phyloP scores from a whole-genome alignment of 2,113 vertebrate species.

The Rostratula benghalensis region DNA sequence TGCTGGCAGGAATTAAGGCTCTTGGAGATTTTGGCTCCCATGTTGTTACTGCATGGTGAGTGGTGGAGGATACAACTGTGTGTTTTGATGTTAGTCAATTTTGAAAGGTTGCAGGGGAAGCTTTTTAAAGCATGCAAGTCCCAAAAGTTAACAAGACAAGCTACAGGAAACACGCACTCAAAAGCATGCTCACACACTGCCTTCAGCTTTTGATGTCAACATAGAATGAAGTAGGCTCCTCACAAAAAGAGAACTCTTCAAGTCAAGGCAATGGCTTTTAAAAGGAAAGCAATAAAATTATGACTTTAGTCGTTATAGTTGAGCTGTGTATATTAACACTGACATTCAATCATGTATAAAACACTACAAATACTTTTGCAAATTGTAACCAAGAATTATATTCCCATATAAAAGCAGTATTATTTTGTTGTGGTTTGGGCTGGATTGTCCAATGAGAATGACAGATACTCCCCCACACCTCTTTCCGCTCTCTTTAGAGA shows the following conservation, averaged over 20 bases:
- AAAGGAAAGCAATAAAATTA: neutral
- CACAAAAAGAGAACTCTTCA: neutral
- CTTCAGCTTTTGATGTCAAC: neutral
- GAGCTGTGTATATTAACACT: neutral
- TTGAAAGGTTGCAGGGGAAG: neutral
- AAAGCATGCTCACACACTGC: neutral
- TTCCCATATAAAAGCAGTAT: neutral
- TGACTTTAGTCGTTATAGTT: neutral
- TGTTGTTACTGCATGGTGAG: neutral
- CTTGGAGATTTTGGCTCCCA: rapidly evolving
- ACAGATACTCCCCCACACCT: neutral
- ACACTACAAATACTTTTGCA: neutral
- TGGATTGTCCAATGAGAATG: neutral
- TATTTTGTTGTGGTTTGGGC: neutral
- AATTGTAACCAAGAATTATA: neutral
- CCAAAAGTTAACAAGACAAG: neutral
- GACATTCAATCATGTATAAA: neutral
- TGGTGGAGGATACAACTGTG: neutral
- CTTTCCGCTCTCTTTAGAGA: neutral
- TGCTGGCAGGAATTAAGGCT: neutral
- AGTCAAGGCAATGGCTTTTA: neutral
- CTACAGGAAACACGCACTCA: neutral
- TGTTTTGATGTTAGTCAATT: neutral
- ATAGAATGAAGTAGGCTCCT: neutral
- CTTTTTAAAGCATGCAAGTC: neutral